Evolutionary conservation across 2,888 invertebrate genomes (phyloP).

Genomic region (Cephus pulcher): DNA sequence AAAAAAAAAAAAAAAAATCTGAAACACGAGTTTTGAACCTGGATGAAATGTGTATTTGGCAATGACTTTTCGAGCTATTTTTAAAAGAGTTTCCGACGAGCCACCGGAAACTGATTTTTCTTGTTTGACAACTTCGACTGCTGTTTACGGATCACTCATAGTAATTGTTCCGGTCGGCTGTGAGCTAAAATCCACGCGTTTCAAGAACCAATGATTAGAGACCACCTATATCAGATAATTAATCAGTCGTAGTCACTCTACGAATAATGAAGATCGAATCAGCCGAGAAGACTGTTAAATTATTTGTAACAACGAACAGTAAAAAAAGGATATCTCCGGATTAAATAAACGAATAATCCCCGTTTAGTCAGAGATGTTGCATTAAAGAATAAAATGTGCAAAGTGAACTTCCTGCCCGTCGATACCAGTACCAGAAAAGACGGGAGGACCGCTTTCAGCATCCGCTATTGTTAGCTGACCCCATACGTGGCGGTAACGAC

Average conservation of each 20-base stretch:
- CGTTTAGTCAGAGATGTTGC: background rate
- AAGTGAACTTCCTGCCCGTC: background rate
- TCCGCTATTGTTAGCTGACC: background rate
- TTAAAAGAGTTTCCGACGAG: background rate
- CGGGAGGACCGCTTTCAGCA: background rate
- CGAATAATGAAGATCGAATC: background rate
- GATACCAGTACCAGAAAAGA: background rate
- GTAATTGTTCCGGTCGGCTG: background rate
- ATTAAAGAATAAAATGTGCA: background rate
- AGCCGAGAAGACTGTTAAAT: background rate
- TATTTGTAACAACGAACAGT: background rate
- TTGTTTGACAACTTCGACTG: background rate
- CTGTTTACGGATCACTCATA: background rate
- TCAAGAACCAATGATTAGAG: background rate
- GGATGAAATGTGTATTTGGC: no score
- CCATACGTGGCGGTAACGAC: background rate
- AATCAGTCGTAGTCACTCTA: background rate
- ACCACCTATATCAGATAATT: background rate
- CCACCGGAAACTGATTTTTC: background rate
- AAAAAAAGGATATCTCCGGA: background rate
- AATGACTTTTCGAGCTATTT: background rate
- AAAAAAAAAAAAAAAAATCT: no score
- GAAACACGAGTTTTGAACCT: no score
- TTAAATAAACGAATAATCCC: background rate
- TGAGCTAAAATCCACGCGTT: background rate